Base-by-base conservation (phyloP, 1,140 invertebrate species). In the Portunus trituberculatus region DNA sequence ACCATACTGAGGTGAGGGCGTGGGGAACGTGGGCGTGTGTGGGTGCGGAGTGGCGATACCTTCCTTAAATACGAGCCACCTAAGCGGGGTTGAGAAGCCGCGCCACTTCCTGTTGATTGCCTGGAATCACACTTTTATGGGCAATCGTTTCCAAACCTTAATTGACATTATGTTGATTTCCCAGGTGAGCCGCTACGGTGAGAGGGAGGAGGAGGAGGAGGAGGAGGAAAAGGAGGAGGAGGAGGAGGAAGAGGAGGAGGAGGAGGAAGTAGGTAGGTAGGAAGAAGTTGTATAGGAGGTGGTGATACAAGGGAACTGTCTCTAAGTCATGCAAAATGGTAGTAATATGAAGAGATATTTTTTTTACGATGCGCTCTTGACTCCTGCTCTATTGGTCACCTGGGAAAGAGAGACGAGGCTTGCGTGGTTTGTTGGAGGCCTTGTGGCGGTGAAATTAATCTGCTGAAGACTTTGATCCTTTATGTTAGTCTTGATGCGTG, bases 81-180 rank as follows among this genome's bases (percentile, higher is more conserved):
- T n/a, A 28, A 90, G 88, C 39, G 88, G 45, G 39, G 88, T 48
- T 46, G 12, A 12, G 88, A 48, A 39, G 16, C 20, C 39, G 31
- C 14, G 88, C 7, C 88, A 46, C 88, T 90, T 90, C 6, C 32
- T 25, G 45, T 39, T 90, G 88, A 90, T 39, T 90, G 48, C 7
- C 45, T 28, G 20, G 88, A 90, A 29, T 92, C 46, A 12, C 90
- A 92, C 39, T 92, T 92, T 92, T 92, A 92, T 92, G 90, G 90
- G 46, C 25, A 76, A 92, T 92, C 90, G 52, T 52, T 92, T 31
- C 90, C 28, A n/a, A 12, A 28, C 67, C 90, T 92, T 92, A 92
- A 92, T 92, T 92, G 90, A 31, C 90, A 82, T 82, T 92, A 92
- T 92, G 48, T 16, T 92, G 90, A 92, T 92, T 92, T 92, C 90